phyloP scores from a whole-genome alignment of 2,113 vertebrate species.

The Oncorhynchus nerka region DNA sequence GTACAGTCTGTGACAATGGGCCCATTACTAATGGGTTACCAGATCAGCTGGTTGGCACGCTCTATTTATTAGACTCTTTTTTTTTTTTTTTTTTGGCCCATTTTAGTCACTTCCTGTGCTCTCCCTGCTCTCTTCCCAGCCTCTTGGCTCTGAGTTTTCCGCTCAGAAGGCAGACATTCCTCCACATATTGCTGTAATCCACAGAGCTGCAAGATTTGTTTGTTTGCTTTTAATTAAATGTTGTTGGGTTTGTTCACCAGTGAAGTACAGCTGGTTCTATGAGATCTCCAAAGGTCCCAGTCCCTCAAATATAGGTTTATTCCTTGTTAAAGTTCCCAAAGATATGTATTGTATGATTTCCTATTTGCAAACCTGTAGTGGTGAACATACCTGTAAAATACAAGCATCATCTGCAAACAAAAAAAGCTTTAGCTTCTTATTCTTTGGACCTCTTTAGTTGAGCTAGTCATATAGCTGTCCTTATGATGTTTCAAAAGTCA shows the following conservation, averaged over 20 bases:
- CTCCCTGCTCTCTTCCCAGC: constrained; percentile 28
- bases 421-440: background rate
- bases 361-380: constrained; percentile 17
- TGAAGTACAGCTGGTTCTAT: constrained; percentile 11
- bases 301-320: background rate
- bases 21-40: constrained; percentile 3
- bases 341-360: constrained; percentile 34
- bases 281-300: background rate
- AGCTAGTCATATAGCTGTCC: background rate
- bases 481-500: constrained; percentile 1
- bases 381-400: background rate
- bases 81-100: constrained; percentile 36
- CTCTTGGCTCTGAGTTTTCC: constrained; percentile 34
- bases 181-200: constrained; percentile 39
- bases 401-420: background rate
- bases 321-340: constrained; percentile 52
- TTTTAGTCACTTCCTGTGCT: constrained; percentile 52
- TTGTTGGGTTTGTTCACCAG: constrained; percentile 22
- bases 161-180: constrained; percentile 38
- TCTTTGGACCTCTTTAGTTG: background rate
- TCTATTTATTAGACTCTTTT: constrained; percentile 18
- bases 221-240: constrained; percentile 56
- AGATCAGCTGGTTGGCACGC: constrained; percentile 25
- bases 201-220: constrained; percentile 31
- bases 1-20: constrained; percentile 5